Conservation (phyloP, 64 coral and sea anemone genomes). For the Dendrophyllia cribrosa region DNA sequence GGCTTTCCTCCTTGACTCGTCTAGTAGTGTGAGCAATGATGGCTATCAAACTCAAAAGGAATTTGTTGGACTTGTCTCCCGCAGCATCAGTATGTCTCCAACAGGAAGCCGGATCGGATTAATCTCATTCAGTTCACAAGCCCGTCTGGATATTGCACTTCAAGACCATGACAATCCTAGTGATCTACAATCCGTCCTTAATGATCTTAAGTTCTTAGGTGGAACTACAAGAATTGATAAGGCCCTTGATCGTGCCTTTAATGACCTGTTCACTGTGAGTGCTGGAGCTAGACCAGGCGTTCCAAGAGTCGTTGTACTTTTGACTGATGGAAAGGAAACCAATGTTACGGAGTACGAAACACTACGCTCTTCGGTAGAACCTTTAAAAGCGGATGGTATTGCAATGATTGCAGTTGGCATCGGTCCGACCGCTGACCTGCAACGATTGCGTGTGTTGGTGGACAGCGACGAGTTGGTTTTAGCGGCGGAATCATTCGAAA, state of each 20-base stretch:
- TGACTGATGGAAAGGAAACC: conserved; percentile 8
- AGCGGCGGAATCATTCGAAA: conserved; percentile 62
- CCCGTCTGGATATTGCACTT: conserved; percentile 5
- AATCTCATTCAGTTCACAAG: conserved; percentile 22
- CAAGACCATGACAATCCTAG: neutral
- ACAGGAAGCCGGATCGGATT: conserved; percentile 20
- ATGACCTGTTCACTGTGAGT: conserved; percentile 1
- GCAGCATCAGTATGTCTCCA: neutral
- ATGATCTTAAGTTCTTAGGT: neutral
- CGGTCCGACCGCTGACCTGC: conserved; percentile 36
- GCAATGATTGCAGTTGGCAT: conserved; percentile 74
- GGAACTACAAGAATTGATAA: conserved; percentile 32
- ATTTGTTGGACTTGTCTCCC: conserved; percentile 11
- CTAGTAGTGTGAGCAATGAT: neutral
- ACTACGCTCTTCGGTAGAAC: conserved; percentile 47
- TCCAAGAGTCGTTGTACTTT: conserved; percentile 37
- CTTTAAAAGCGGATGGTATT: conserved; percentile 60
- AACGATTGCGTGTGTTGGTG: conserved; percentile 75
- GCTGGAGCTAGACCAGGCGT: conserved; percentile 9
- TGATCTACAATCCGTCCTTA: neutral
- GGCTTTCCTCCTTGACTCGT: conserved; percentile 54
- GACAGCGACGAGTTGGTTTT: conserved; percentile 70
- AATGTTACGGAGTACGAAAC: conserved; percentile 8
- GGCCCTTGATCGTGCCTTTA: conserved; percentile 14
- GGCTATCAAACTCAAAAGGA: conserved; percentile 24